Evolutionary conservation across 2,888 invertebrate species (phyloP), one percentile per base, ranked within the genome.

Genomic region (Melieria omissa): DNA sequence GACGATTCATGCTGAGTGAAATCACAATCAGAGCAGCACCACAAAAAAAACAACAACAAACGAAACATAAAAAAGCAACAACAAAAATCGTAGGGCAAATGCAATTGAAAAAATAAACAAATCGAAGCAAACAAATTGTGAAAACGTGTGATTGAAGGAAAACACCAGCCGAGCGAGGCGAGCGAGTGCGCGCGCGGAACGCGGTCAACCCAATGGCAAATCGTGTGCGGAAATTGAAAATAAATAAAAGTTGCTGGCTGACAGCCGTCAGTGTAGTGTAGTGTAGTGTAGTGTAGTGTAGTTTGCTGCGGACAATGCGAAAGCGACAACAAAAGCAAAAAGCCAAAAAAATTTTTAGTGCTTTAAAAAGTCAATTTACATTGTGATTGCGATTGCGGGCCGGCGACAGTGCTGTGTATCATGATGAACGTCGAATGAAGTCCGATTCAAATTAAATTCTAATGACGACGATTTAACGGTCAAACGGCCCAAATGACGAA

Each of bases 31-130:
- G 14, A 52, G 9, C 52, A 5, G 10, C 52, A 2, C 12, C 9
- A 52, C 12, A 5, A 52, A 52, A 12, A 52, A 52, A 41, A 54
- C 52, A n/a, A 52, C 9, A 14, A 52, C 46, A 14, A 29, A 65
- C 9, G 49, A 4, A 41, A 16, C 0, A 14, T 16, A 29, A 58
- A 52, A 63, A 45, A 54, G 29, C 29, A 14, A 42, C 52, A 49
- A 62, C 68, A 66, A 70, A 70, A 44, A 58, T 47, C 29, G 29
- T 29, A 29, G 29, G 29, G 29, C 29, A 29, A 29, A 29, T 29
- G 29, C 29, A 29, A 29, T 29, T 29, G 73, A 47, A 55, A 71
- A 73, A 73, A 72, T 70, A 71, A 73, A 12, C n/a, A 16, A 67
- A 46, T 47, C 46, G 16, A 14, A 66, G 58, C 14, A 42, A 57